These are phyloP conservation scores for Ochotona princeps DNA, from an alignment of 2,113 vertebrate species.

Conservation along the genomic window DNA sequence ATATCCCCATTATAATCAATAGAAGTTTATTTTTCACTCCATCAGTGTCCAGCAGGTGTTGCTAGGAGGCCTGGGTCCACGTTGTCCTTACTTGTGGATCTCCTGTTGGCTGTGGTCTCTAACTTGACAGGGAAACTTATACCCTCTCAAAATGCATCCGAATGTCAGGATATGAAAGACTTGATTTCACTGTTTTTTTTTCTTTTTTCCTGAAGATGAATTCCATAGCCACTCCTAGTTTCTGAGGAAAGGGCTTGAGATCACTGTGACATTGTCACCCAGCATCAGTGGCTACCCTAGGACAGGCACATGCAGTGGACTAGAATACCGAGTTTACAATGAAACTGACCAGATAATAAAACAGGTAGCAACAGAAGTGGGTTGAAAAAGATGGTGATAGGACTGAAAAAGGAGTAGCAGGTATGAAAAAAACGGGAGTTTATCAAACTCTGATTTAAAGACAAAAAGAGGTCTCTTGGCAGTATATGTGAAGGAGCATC, in stretches of 20 bases:
- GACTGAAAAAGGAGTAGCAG: neutral
- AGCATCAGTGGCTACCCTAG: neutral
- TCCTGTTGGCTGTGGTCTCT: neutral
- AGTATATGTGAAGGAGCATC: conserved; percentile 56
- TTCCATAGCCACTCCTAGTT: neutral
- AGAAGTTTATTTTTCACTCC: conserved; percentile 34
- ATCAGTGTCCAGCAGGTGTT: neutral
- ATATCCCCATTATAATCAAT: neutral
- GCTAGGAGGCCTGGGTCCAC: neutral
- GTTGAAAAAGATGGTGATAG: neutral
- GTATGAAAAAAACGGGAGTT: conserved; percentile 46
- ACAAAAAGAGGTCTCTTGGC: conserved; percentile 60
- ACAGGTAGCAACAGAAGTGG: neutral
- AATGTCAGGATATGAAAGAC: neutral
- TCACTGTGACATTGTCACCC: neutral
- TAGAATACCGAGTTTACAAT: neutral
- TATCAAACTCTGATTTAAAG: conserved; percentile 32
- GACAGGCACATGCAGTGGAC: neutral
- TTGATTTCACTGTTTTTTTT: neutral
- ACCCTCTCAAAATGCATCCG: neutral
- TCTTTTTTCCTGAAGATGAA: neutral
- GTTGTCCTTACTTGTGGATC: neutral
- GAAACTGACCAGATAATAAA: neutral
- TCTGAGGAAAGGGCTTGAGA: neutral
- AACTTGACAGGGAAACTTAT: neutral